Conservation (phyloP, 64 coral and sea anemone genomes). For the Hydrozoanthus tunicans region DNA sequence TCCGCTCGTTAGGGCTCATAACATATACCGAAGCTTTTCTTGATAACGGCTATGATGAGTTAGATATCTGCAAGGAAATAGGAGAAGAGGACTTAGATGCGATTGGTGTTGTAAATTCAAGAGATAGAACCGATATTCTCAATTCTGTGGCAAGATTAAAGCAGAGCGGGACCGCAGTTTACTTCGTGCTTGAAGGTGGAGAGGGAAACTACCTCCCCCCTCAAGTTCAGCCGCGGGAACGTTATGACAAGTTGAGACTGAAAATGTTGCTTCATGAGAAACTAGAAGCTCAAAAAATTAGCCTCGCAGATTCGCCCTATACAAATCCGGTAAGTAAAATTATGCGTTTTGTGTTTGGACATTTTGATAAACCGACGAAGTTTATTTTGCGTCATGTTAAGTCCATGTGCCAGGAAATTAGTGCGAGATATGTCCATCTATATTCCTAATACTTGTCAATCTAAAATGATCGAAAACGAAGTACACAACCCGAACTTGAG, state of each 20-base stretch:
- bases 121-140: slow-evolving; percentile 92
- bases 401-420: slow-evolving; percentile 1
- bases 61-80: slow-evolving; percentile 99
- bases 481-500: background rate
- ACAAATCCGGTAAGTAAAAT: slow-evolving; percentile 66
- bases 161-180: slow-evolving; percentile 88
- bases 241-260: slow-evolving; percentile 57
- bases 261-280: slow-evolving; percentile 84
- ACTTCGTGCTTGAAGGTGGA: slow-evolving; percentile 85
- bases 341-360: background rate
- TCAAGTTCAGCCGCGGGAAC: slow-evolving; percentile 67
- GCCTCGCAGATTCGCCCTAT: slow-evolving; percentile 73
- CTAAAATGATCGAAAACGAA: background rate
- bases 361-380: background rate
- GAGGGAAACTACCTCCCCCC: slow-evolving; percentile 22
- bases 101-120: slow-evolving; percentile 90
- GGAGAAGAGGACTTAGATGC: slow-evolving; percentile 98
- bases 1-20: slow-evolving; percentile 91
- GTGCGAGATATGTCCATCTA: background rate
- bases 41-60: slow-evolving; percentile 98
- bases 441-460: slow-evolving; percentile 23
- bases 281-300: slow-evolving; percentile 75
- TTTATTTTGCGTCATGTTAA: background rate
- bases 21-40: slow-evolving; percentile 92
- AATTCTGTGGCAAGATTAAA: slow-evolving; percentile 81